Percentiles rank a stretch among this genome's conserved stretches.
Evolutionary conservation across 2,797 vertebrate species (phyloP).

Genomic region (Mastacembelus armatus): DNA sequence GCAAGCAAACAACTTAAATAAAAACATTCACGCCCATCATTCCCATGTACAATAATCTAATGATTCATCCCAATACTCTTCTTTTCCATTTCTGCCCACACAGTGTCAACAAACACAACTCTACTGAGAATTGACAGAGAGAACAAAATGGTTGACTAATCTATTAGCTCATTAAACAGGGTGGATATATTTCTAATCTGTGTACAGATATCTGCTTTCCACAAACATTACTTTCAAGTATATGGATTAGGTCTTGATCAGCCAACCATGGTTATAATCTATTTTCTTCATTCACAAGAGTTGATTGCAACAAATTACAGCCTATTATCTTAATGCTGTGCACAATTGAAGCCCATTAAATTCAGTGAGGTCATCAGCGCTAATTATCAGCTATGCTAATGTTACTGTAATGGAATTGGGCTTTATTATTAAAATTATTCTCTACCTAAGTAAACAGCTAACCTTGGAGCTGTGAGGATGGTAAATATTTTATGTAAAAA

Average conservation of each 20-base stretch:
- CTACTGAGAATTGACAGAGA: slow-evolving; percentile 11
- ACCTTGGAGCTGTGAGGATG: background rate
- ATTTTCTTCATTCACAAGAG: slow-evolving; percentile 7
- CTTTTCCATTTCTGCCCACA: background rate
- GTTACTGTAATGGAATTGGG: slow-evolving; percentile 9
- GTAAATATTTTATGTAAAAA: background rate
- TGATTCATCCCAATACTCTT: background rate
- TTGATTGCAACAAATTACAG: slow-evolving; percentile 51
- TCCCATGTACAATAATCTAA: background rate
- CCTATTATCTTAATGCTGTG: slow-evolving; percentile 46
- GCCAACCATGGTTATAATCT: slow-evolving; percentile 11
- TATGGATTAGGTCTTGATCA: too few relatives aligned
- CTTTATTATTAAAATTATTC: slow-evolving; percentile 12
- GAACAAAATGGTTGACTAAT: slow-evolving; percentile 50
- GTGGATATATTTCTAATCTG: slow-evolving; percentile 40
- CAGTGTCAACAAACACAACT: slow-evolving; percentile 17
- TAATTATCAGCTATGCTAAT: slow-evolving; percentile 26
- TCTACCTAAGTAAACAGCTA: too few relatives aligned
- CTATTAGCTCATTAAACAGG: slow-evolving; percentile 53
- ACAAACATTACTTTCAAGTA: slow-evolving; percentile 36
- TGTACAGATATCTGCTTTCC: slow-evolving; percentile 36
- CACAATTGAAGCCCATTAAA: slow-evolving; percentile 60
- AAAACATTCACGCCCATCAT: background rate
- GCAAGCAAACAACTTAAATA: background rate
- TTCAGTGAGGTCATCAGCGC: slow-evolving; percentile 36